Conservation (phyloP, 2,888 invertebrate species). For the Apocheima hispidaria region DNA sequence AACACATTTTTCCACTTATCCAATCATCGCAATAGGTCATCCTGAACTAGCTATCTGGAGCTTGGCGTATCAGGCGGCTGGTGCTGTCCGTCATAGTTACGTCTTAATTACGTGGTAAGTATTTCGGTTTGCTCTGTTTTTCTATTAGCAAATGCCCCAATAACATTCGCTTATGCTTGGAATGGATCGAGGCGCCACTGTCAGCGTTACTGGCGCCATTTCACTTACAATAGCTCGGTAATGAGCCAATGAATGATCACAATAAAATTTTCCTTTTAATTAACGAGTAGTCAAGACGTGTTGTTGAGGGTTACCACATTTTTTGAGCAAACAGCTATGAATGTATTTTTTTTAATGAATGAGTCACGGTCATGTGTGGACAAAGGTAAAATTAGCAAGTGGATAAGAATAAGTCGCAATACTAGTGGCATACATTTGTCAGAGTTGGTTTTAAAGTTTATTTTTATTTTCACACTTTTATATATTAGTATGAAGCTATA, state of each 20-base stretch:
- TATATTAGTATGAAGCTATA: too few relatives aligned
- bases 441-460: too few relatives aligned
- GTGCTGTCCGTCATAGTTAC: conserved; percentile 44
- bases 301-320: conserved; percentile 27
- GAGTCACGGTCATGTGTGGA: conserved; percentile 10
- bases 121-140: conserved; percentile 38
- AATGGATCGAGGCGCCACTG: conserved; percentile 18
- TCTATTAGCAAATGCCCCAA: conserved; percentile 36
- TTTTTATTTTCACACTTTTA: too few relatives aligned
- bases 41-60: conserved; percentile 38
- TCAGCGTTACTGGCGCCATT: conserved; percentile 17
- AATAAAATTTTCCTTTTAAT: conserved; percentile 31
- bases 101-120: conserved; percentile 40
- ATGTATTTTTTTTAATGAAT: conserved; percentile 15
- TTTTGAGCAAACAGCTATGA: conserved; percentile 9
- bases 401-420: not conserved
- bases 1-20: conserved; percentile 41
- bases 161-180: conserved; percentile 31
- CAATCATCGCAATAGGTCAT: conserved; percentile 45
- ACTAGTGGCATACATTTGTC: not conserved
- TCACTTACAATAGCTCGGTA: conserved; percentile 20
- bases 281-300: conserved; percentile 14
- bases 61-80: conserved; percentile 42
- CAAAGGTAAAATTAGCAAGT: conserved; percentile 1
- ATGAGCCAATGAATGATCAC: conserved; percentile 23